A percentile compares a stretch with the other conserved stretches of the same genome.
These are phyloP conservation scores for Falco punctatus DNA, from an alignment of 2,113 vertebrate genomes.

Conservation along the genomic window DNA sequence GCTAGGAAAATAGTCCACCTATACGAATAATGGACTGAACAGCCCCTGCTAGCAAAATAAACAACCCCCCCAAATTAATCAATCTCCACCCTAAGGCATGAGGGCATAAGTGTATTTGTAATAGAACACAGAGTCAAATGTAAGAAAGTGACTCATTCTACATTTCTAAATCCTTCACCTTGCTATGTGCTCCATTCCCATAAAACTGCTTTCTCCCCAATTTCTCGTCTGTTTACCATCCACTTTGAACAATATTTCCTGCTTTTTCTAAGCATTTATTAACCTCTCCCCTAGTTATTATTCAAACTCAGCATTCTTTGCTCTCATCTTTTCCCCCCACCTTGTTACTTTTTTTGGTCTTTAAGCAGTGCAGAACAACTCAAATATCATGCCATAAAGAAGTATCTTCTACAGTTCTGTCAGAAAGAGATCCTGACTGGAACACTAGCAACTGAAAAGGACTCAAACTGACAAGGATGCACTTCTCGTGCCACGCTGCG, in stretches of 20 bases:
- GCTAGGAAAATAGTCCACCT: background rate
- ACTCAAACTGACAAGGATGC: background rate
- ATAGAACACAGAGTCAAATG: background rate
- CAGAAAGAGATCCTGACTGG: background rate
- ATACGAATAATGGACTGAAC: background rate
- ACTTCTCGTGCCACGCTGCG: background rate
- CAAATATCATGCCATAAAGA: background rate
- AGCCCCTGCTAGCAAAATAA: background rate
- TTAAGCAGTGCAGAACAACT: background rate
- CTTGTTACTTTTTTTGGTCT: background rate
- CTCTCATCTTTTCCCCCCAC: background rate
- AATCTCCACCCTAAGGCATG: background rate
- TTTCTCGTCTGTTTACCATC: background rate
- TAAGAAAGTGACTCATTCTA: background rate
- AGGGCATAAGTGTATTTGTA: background rate
- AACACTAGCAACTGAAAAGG: background rate
- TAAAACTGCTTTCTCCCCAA: background rate
- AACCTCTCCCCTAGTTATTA: background rate
- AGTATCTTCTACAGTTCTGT: background rate
- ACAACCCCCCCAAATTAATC: background rate
- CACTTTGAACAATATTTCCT: background rate
- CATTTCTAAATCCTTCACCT: background rate
- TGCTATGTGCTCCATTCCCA: background rate
- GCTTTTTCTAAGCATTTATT: background rate
- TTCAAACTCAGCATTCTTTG: background rate